Percentiles rank a stretch among this genome's conserved stretches.
Evolutionary conservation across 2,888 invertebrate genomes (phyloP).

Genomic region (Lasioglossum morio): DNA sequence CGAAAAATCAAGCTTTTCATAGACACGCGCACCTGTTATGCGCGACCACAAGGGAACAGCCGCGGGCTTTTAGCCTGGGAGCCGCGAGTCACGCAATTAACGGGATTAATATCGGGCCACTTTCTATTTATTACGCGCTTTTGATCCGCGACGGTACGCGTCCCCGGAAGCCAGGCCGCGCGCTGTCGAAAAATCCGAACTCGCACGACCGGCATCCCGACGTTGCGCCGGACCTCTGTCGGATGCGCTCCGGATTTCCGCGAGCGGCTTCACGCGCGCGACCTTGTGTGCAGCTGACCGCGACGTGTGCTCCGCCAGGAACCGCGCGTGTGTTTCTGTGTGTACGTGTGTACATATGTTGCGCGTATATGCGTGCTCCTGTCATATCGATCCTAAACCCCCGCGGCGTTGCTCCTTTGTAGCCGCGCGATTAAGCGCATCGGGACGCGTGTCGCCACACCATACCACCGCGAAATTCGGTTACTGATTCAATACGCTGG

Average conservation of each 20-base stretch:
- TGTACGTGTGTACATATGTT: not conserved
- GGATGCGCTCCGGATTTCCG: slow-evolving; percentile 80
- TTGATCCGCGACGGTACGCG: slow-evolving; percentile 62
- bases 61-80: slow-evolving; percentile 44
- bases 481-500: slow-evolving; percentile 2
- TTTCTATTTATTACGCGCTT: slow-evolving; percentile 76
- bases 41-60: slow-evolving; percentile 30
- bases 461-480: slow-evolving; percentile 33
- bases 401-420: slow-evolving; percentile 57
- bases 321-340: slow-evolving; percentile 73
- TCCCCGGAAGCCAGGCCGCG: slow-evolving; percentile 20
- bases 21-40: slow-evolving; percentile 43
- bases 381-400: slow-evolving; percentile 76
- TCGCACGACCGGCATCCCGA: slow-evolving; percentile 51
- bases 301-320: slow-evolving; percentile 76
- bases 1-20: slow-evolving; percentile 54
- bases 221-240: slow-evolving; percentile 78
- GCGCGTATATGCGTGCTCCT: slow-evolving; percentile 49
- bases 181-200: slow-evolving; percentile 33
- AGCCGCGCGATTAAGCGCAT: slow-evolving; percentile 50
- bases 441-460: slow-evolving; percentile 28
- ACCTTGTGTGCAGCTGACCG: slow-evolving; percentile 79
- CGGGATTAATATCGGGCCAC: slow-evolving; percentile 78
- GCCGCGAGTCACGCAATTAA: slow-evolving; percentile 73
- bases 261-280: slow-evolving; percentile 78